These are phyloP conservation scores for Drosophila colorata DNA, from an alignment of 2,888 invertebrate species.

Conservation along the genomic window DNA sequence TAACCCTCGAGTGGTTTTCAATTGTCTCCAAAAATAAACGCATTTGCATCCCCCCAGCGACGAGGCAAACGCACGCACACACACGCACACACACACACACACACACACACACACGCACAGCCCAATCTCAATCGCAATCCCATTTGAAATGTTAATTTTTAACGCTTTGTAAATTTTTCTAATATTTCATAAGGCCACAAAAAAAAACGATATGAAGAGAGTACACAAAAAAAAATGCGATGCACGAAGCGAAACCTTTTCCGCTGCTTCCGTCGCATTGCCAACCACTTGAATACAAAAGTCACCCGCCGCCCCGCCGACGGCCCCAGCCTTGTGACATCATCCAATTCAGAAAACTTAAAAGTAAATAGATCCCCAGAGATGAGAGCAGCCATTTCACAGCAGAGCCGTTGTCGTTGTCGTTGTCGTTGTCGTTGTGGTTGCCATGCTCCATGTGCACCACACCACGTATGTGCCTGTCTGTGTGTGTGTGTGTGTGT, in stretches of 20 bases:
- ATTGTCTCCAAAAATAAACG: slow-evolving; percentile 82
- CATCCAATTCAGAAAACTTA: slow-evolving; percentile 82
- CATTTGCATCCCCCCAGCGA: slow-evolving; percentile 71
- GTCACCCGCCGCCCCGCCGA: slow-evolving; percentile 37
- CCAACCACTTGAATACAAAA: slow-evolving; percentile 61
- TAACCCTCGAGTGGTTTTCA: slow-evolving; percentile 82
- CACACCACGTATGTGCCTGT: slow-evolving; percentile 7
- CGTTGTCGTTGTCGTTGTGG: slow-evolving; percentile 34
- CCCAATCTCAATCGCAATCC: slow-evolving; percentile 55
- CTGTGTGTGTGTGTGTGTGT: slow-evolving; percentile 11
- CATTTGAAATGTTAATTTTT: slow-evolving; percentile 80
- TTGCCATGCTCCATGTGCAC: slow-evolving; percentile 19
- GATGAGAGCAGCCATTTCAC: slow-evolving; percentile 60
- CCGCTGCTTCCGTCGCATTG: slow-evolving; percentile 42
- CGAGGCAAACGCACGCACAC: slow-evolving; percentile 18
- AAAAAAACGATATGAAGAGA: not conserved
- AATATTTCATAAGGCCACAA: slow-evolving; percentile 69
- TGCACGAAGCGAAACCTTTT: slow-evolving; percentile 57
- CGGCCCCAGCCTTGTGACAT: slow-evolving; percentile 64
- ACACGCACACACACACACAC: slow-evolving; percentile 19
- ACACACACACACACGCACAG: slow-evolving; percentile 13
- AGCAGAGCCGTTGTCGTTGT: slow-evolving; percentile 31
- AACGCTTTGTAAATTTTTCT: slow-evolving; percentile 74
- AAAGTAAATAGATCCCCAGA: slow-evolving; percentile 83
- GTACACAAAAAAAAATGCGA: slow-evolving; percentile 3